These are phyloP conservation scores for Phylloscopus whistleri DNA, from an alignment of 2,113 vertebrate species.

Conservation along the genomic window DNA sequence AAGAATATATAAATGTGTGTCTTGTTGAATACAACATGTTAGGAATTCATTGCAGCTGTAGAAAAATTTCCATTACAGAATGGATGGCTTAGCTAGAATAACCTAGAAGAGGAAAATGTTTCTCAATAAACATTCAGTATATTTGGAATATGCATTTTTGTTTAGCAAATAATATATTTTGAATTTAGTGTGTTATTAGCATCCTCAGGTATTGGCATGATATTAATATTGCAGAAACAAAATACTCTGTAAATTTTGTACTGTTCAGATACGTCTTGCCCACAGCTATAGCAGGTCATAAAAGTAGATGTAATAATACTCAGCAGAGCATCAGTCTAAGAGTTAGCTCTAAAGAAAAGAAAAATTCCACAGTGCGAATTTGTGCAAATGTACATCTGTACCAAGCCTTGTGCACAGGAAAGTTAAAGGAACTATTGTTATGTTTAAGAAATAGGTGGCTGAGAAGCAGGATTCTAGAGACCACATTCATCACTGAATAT, in stretches of 20 bases:
- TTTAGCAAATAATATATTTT: constrained; percentile 29
- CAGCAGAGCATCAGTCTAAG: constrained; percentile 39
- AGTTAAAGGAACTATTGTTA: constrained; percentile 17
- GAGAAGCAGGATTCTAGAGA: constrained; percentile 13
- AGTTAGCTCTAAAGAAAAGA: constrained; percentile 39
- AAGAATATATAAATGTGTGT: not conserved
- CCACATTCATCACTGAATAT: not conserved
- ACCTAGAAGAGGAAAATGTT: not conserved
- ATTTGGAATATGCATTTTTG: not conserved
- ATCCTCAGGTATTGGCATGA: constrained; percentile 7
- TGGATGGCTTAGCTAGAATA: constrained; percentile 7
- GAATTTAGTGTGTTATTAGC: constrained; percentile 16
- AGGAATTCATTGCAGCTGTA: not conserved
- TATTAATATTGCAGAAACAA: constrained; percentile 31
- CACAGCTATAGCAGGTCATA: constrained; percentile 39
- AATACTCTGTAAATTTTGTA: constrained; percentile 48
- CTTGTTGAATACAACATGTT: not conserved
- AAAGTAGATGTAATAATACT: constrained; percentile 49
- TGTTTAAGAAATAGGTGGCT: constrained; percentile 6
- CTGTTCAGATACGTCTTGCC: constrained; percentile 53
- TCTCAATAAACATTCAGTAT: not conserved
- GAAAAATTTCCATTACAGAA: not conserved
- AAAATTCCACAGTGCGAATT: not conserved
- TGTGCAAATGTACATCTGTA: not conserved
- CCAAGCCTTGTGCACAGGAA: not conserved